Base-by-base conservation (phyloP, 2,797 vertebrate genomes). In the Microctenopoma lineatum region DNA sequence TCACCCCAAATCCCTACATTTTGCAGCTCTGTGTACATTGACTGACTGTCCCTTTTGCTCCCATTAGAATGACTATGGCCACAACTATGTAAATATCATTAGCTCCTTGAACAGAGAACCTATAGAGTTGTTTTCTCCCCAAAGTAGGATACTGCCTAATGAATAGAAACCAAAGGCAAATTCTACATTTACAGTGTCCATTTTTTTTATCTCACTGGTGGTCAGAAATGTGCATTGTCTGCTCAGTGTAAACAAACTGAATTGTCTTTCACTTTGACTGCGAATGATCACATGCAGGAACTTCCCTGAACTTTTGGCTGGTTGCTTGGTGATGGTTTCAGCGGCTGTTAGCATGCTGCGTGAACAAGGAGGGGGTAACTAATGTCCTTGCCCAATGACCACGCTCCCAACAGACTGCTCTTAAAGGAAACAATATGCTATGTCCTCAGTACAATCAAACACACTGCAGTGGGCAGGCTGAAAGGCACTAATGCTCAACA, bases 291-390 rank as follows among this genome's bases (percentile, higher is more conserved):
- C 79, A 82, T 73, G 41, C 70, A 87, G 84, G 90, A 87, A 92
- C 90, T 75, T 82, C 72, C 61, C 73, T 58, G 83, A 87, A 90
- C 86, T 76, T 88, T 64, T 36, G 32, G 36, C 60, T 5, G 53
- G 92, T 94, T 94, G 92, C 94, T 87, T 91, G 84, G 93, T 84
- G 87, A 93, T 76, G 38, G 80, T 70, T 61, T 88, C 79, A 69
- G 89, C 69, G 74, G 74, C 75, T 59, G 60, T 14, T 77, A 86
- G 90, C 84, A 90, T 15, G 87, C 89, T 54, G 70, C 84, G 87
- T 81, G 88, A 88, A 90, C 86, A 73, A 77, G 81, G 79, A 83
- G 79, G 75, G 88, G 84, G 78, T 73, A 81, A 84, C 79, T 79
- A 88, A 87, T 90, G 87, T 86, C 81, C 84, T 90, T 80, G 86